Base-by-base conservation (phyloP, 2,797 vertebrate species). In the Melanotaenia parkinsoni region DNA sequence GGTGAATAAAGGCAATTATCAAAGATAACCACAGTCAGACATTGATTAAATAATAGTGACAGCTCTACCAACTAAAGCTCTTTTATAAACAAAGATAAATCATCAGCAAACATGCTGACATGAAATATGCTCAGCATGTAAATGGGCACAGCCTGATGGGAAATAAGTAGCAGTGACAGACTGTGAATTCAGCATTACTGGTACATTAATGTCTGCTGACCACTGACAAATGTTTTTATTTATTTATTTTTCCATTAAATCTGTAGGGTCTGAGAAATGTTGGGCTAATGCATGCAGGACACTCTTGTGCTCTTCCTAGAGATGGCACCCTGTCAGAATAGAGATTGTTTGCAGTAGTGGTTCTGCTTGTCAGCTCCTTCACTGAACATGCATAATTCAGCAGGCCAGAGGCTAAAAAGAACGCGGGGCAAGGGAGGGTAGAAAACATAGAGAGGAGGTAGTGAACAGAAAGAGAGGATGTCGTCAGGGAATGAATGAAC, bases 361-460 rank as follows among this genome's bases (percentile, higher is more conserved):
- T 90, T 91, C 72, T 87, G 88, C 90, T 82, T 91, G 89, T 92
- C 92, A 91, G 90, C 84, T 83, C 75, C 87, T 82, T 86, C 86
- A 82, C 80, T 65, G 43, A 84, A 87, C 72, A 92, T 93, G 83
- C 84, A 93, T 93, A 81, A 93, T 93, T 91, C 87, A 93, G 69
- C 77, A 91, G 87, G 77, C 72, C 58, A 11, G 73, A 65, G 88
- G 80, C 63, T 10, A 13, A 57, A 37, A 65, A 62, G 82, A 54
- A 54, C 8, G 0, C 20, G 70, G 72, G 83, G 70, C 45, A 47
- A 56, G 61, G 70, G 60, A 67, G 72, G 79, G 76, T 66, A 72
- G 58, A 30, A 77, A 54, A 70, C 75, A 72, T 14, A 20, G 61
- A 61, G 69, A 77, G 68, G 67, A 63, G 74, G 38, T 56, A 56